phyloP scores from a whole-genome alignment of 2,797 vertebrate species.

The Acrossocheilus wenchowensis region DNA sequence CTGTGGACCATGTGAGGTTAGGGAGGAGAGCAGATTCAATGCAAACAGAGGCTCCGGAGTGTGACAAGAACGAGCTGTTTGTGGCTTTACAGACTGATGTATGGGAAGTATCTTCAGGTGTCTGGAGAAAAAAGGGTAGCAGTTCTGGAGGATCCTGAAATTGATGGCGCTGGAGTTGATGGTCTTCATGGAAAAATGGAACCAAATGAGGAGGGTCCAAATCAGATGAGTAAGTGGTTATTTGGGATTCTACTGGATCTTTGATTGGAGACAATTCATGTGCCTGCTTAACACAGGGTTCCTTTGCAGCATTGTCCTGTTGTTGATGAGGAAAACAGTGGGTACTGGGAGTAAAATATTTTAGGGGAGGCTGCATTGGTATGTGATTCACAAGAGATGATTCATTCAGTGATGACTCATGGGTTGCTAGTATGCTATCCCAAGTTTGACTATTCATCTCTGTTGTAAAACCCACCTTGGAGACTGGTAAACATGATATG shows the following conservation, averaged over 20 bases:
- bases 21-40: constrained; percentile 68
- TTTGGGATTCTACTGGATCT: background rate
- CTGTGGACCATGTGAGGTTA: constrained; percentile 62
- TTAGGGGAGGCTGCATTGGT: background rate
- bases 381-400: background rate
- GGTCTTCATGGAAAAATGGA: constrained; percentile 48
- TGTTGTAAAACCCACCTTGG: background rate
- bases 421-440: background rate
- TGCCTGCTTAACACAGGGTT: background rate
- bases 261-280: background rate
- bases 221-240: constrained; percentile 15
- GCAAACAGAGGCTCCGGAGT: constrained; percentile 65
- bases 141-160: constrained; percentile 45
- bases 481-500: constrained; percentile 8
- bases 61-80: constrained; percentile 57
- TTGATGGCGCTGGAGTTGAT: constrained; percentile 21
- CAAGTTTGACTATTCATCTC: background rate
- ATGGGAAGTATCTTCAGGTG: background rate
- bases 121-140: constrained; percentile 5
- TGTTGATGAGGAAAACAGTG: background rate
- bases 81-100: constrained; percentile 50
- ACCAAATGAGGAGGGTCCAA: constrained; percentile 48
- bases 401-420: background rate
- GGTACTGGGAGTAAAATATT: background rate
- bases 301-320: background rate